phyloP scores from a whole-genome alignment of 2,797 vertebrate species.

The Typhlichthys subterraneus region DNA sequence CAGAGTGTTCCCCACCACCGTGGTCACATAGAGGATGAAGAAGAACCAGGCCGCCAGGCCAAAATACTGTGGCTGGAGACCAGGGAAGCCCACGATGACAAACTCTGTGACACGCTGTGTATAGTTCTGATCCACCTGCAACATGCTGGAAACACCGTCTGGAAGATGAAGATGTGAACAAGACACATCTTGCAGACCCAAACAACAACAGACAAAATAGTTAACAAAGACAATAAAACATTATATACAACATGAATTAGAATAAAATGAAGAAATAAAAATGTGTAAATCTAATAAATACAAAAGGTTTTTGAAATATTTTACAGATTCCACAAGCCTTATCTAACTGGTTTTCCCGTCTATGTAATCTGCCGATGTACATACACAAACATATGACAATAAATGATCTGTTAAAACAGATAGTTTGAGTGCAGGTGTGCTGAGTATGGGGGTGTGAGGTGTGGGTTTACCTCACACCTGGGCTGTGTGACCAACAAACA shows the following conservation, averaged over 20 bases:
- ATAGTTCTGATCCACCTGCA: constrained; percentile 23
- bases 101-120: constrained; percentile 50
- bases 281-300: too few species aligned
- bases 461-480: background rate
- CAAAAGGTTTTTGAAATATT: too few species aligned
- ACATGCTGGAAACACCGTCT: too few species aligned
- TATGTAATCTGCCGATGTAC: too few species aligned
- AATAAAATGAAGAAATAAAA: too few species aligned
- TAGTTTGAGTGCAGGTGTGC: background rate
- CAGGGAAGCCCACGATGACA: constrained; percentile 68
- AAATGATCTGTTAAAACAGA: background rate
- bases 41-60: constrained; percentile 41
- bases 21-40: constrained; percentile 52
- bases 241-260: too few species aligned
- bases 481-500: background rate
- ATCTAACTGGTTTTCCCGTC: too few species aligned
- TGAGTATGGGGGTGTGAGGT: background rate
- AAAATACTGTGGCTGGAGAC: constrained; percentile 46
- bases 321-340: too few species aligned
- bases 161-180: too few species aligned
- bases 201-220: constrained; percentile 19
- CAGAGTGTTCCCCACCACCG: constrained; percentile 57
- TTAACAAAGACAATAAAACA: too few species aligned
- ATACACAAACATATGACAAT: too few species aligned
- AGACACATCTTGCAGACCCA: constrained; percentile 41